phyloP scores from a whole-genome alignment of 2,797 vertebrate species.

The Gadopsis marmoratus region DNA sequence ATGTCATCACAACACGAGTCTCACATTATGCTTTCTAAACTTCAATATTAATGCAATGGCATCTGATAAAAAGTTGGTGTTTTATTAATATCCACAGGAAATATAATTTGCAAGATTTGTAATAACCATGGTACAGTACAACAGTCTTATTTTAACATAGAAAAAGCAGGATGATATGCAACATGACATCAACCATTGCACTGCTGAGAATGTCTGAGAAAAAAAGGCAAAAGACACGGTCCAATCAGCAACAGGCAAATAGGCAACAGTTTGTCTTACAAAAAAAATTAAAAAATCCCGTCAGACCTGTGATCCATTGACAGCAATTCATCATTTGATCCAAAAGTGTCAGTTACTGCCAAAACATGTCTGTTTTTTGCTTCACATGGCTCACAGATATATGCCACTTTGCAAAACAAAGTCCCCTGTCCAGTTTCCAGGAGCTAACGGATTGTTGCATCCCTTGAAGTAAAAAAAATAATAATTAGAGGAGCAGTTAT shows the following conservation, averaged over 20 bases:
- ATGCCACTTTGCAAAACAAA: slow-evolving; percentile 37
- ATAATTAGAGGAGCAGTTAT: slow-evolving; percentile 21
- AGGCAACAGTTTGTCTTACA: slow-evolving; percentile 60
- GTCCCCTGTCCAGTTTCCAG: slow-evolving; percentile 32
- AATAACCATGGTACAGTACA: slow-evolving; percentile 79
- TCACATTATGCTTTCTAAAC: background rate
- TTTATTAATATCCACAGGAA: slow-evolving; percentile 88
- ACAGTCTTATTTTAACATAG: slow-evolving; percentile 73
- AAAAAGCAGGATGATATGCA: slow-evolving; percentile 82
- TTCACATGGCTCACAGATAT: slow-evolving; percentile 57
- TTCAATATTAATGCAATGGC: slow-evolving; percentile 14
- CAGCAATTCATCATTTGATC: slow-evolving; percentile 49
- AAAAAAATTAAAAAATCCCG: slow-evolving; percentile 25
- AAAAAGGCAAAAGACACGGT: slow-evolving; percentile 67
- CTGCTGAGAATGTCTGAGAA: slow-evolving; percentile 71
- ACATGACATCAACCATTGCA: slow-evolving; percentile 77
- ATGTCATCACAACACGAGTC: slow-evolving; percentile 7
- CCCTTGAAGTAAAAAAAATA: slow-evolving; percentile 23
- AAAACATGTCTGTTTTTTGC: slow-evolving; percentile 48
- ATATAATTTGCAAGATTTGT: slow-evolving; percentile 77
- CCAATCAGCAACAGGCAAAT: slow-evolving; percentile 71
- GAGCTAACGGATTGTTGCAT: slow-evolving; percentile 28
- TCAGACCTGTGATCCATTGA: slow-evolving; percentile 51
- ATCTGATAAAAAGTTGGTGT: slow-evolving; percentile 80
- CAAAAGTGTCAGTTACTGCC: slow-evolving; percentile 53